Evolutionary conservation across 2,888 invertebrate genomes (phyloP), one percentile per base, ranked within the genome.

Genomic region (Lomographa bimaculata): DNA sequence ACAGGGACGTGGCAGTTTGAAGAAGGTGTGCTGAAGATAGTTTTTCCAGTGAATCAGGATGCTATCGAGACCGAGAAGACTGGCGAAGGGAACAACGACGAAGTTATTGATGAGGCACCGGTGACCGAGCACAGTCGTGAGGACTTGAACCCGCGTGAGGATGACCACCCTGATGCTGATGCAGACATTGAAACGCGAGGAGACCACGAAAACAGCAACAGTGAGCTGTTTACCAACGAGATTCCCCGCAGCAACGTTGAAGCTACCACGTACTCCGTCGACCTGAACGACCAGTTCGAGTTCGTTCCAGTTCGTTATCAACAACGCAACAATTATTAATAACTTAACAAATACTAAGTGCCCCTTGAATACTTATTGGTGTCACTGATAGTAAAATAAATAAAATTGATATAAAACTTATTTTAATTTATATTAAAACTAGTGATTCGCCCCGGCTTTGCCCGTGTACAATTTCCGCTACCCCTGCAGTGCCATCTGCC

Each of bases 261-360:
- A 57, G 79, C 79, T 0, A 84, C 86, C 0, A 86, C 83, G 0
- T 83, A 86, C 47, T 67, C 82, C 0, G 82, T 86, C 0, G 78
- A 83, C 33, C 38, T 81, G 9, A 79, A 75, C 9, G 64, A 78
- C 28, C 80, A 84, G 3, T 56, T 76, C 0, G 86, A 86, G 30
- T 85, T 86, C 41, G 79, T 86, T 5, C 79, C 84, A 1, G 62
- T 80, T 7, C 62, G 50, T 24, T 73, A 67, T 51, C 4, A 4
- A n/a, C n/a, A n/a, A n/a, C n/a, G n/a, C n/a, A n/a, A n/a, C n/a
- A n/a, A n/a, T n/a, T n/a, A n/a, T n/a, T n/a, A n/a, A n/a, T n/a
- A n/a, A n/a, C n/a, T n/a, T n/a, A n/a, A n/a, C n/a, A n/a, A n/a
- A n/a, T n/a, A n/a, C n/a, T n/a, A n/a, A n/a, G n/a, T n/a, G n/a